Evolutionary conservation across 2,797 vertebrate genomes (phyloP), one percentile per base, ranked within the genome.

Genomic region (Cuniculus paca): DNA sequence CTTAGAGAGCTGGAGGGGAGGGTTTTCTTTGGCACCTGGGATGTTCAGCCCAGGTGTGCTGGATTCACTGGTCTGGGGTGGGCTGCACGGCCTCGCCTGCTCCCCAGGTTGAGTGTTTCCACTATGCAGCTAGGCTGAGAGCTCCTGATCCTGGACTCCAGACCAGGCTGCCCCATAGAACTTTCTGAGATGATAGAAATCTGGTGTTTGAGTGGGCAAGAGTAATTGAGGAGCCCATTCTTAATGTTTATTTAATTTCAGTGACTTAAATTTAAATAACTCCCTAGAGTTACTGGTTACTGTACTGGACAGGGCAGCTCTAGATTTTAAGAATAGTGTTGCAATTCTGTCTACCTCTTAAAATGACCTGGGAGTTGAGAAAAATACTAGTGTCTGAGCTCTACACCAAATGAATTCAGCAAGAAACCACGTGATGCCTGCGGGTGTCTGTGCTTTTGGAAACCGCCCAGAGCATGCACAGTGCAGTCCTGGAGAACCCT

Each of bases 241-340:
- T 94, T 78, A 72, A 39, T 54, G 45, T 92, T 78, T 36, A 65
- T 70, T 95, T 94, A 68, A 36, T 91, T 34, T 83, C 39, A 70
- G 17, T 65, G 42, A 60, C 61, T 83, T 45, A 28, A 42, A 60
- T 83, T 75, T 54, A 65, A 74, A 36, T 77, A 54, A 17, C 34
- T 65, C 8, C 24, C 0, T 16, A 17, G 50, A 50, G 31, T 4
- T 54, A 12, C 31, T 58, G 85, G 42, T n/a, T 74, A 6, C 81
- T 26, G 2, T 74, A 65, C 42, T 34, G 42, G 70, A 58, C 28
- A 52, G 79, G 4, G 52, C 26, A 20, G n/a, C 45, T 91, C 50
- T 70, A 61, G 77, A 48, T 28, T n/a, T 86, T 88, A 58, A 34
- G 78, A 78, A 31, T 22, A 36, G 60, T 28, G 42, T 65, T 94